Evolutionary conservation across 2,888 invertebrate species (phyloP).

Genomic region (Drosophila aldrichi): DNA sequence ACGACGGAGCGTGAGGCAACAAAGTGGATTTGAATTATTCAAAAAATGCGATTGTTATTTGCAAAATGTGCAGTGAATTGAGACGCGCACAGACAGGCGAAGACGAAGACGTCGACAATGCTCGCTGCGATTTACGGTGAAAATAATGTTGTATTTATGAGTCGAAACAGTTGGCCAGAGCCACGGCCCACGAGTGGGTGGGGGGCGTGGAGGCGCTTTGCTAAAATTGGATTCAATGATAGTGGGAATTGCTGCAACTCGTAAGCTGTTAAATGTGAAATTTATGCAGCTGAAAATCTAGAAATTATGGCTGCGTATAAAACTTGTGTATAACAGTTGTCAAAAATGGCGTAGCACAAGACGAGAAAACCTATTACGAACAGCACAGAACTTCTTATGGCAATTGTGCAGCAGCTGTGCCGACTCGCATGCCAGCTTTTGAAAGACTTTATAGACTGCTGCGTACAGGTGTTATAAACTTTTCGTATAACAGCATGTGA

Average conservation of each 20-base stretch:
- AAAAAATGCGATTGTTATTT: slow-evolving; percentile 81
- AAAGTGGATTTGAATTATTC: slow-evolving; percentile 81
- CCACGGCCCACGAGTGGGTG: not conserved
- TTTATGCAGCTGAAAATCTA: slow-evolving; percentile 32
- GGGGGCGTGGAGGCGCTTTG: not conserved
- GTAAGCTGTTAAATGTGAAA: slow-evolving; percentile 27
- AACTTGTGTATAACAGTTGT: slow-evolving; percentile 33
- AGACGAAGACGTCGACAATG: slow-evolving; percentile 58
- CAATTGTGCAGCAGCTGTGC: slow-evolving; percentile 5
- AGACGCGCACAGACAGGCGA: slow-evolving; percentile 72
- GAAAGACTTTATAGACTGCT: not conserved
- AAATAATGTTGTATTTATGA: slow-evolving; percentile 79
- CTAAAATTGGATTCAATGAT: slow-evolving; percentile 45
- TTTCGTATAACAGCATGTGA: slow-evolving; percentile 8
- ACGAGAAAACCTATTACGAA: slow-evolving; percentile 18
- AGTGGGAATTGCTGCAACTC: slow-evolving; percentile 40
- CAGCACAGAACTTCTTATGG: slow-evolving; percentile 1
- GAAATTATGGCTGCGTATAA: slow-evolving; percentile 4
- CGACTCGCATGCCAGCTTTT: not conserved
- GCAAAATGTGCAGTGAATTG: slow-evolving; percentile 81
- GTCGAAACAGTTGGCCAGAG: slow-evolving; percentile 59
- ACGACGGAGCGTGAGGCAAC: slow-evolving; percentile 60
- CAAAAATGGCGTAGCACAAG: not conserved
- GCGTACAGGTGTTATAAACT: slow-evolving; percentile 22
- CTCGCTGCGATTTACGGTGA: slow-evolving; percentile 59